Evolutionary conservation across 1,140 invertebrate species (phyloP).

Genomic region (Drosophila sucinea): DNA sequence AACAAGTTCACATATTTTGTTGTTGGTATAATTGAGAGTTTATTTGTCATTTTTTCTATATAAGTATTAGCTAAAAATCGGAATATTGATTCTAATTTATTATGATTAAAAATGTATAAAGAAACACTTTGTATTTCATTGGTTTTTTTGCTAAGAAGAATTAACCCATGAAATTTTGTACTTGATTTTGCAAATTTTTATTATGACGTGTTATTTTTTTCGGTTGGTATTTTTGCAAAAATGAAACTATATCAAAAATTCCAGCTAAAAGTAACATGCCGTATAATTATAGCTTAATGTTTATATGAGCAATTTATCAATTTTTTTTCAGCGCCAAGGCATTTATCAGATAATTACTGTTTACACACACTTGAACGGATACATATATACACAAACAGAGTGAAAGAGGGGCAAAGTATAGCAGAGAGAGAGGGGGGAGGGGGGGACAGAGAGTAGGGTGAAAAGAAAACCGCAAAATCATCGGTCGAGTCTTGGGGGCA

Average conservation of each 20-base stretch:
- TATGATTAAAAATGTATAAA: too few relatives aligned
- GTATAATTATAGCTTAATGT: slow-evolving; percentile 76
- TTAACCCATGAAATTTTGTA: neutral
- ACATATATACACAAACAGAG: slow-evolving; percentile 12
- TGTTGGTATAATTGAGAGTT: too few relatives aligned
- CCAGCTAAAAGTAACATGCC: slow-evolving; percentile 7
- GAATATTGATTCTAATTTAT: too few relatives aligned
- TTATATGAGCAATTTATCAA: slow-evolving; percentile 79
- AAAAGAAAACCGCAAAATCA: slow-evolving; percentile 74
- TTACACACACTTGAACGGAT: slow-evolving; percentile 62
- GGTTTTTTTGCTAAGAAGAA: too few relatives aligned
- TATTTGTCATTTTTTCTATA: too few relatives aligned
- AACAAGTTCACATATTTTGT: too few relatives aligned
- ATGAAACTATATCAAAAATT: slow-evolving; percentile 11
- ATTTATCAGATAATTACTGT: slow-evolving; percentile 80
- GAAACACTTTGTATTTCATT: too few relatives aligned
- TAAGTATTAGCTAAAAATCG: too few relatives aligned
- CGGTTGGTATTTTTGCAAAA: neutral
- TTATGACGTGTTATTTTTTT: neutral
- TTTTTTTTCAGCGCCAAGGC: slow-evolving; percentile 70
- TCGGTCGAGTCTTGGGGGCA: slow-evolving; percentile 67
- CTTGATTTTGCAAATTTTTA: slow-evolving; percentile 3
- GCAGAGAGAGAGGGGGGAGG: neutral
- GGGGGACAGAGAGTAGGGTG: neutral
- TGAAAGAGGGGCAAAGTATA: neutral